Evolutionary conservation across 1,140 invertebrate species (phyloP), one percentile per base, ranked within the genome.

Genomic region (Lepidotrigona ventralis): DNA sequence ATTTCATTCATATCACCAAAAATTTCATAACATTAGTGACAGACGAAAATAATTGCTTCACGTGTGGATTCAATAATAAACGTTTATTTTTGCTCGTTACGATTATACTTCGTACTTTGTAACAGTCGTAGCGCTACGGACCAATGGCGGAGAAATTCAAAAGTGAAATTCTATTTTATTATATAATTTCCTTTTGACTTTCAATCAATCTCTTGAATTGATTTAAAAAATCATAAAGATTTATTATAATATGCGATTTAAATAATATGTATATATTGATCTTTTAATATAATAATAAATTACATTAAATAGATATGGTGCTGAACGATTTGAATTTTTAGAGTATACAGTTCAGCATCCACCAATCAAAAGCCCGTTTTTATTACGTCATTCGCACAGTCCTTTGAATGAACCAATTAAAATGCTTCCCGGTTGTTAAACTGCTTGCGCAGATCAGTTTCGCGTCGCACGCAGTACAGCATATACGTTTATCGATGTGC

Each of bases 381-480:
- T 2, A 5, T 2, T 21, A 63, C 17, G 6, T 70, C 29, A 39
- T 17, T 5, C 51, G 1, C 1, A 3, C 1, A 39, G 46, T 9
- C 66, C 26, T 86, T 72, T 33, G 33, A 85, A 80, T 12, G 23
- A 39, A 76, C 77, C 71, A 80, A 86, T 86, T 71, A 58, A n/a
- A n/a, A 17, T 3, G 3, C n/a, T 72, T 54, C 6, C 4, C 54
- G 51, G 21, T 1, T 29, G 53, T 4, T 9, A 1, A n/a, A 15
- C 17, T 21, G 14, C 9, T 26, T 79, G n/a, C 71, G 51, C 19
- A 29, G 14, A 33, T 73, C 11, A 23, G 23, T 74, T 11, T 66
- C 15, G 58, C 21, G n/a, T 51, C n/a, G 8, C 11, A 2, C 23
- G 1, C n/a, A 14, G 9, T 46, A 19, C 15, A 15, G n/a, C 11